Evolutionary conservation across 2,797 vertebrate species (phyloP).

Genomic region (Dromococcyx pavoninus): DNA sequence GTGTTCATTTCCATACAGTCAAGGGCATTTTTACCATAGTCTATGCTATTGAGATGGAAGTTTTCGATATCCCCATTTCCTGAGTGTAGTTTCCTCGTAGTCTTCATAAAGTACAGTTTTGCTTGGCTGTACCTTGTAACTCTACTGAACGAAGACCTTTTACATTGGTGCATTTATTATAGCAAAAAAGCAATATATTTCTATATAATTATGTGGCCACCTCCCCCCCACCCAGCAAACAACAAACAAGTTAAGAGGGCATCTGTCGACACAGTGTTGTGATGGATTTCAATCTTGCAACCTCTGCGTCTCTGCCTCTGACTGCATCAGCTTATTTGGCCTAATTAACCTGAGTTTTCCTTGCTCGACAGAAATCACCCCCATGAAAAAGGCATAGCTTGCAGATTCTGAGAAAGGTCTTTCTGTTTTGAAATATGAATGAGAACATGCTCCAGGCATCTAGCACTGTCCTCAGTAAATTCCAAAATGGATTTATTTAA

Average conservation of each 20-base stretch:
- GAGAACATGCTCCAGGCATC: slow-evolving; percentile 8
- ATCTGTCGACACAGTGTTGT: background rate
- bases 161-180: background rate
- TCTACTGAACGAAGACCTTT: background rate
- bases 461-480: background rate
- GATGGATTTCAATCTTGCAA: slow-evolving; percentile 53
- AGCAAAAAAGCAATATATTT: background rate
- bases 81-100: background rate
- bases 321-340: slow-evolving; percentile 48
- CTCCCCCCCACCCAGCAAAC: background rate
- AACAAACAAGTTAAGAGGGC: slow-evolving; percentile 24
- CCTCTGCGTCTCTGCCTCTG: slow-evolving; percentile 42
- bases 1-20: background rate
- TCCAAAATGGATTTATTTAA: slow-evolving; percentile 42
- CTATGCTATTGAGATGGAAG: background rate
- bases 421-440: slow-evolving; percentile 51
- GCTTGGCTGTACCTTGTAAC: background rate
- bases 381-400: slow-evolving; percentile 21
- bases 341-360: slow-evolving; percentile 61
- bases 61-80: background rate
- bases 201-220: background rate
- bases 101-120: background rate
- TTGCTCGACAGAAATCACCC: slow-evolving; percentile 59
- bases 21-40: background rate
- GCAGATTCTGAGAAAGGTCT: slow-evolving; percentile 52